Evolutionary conservation across 2,797 vertebrate genomes (phyloP).

Genomic region (Urosaurus nigricauda): DNA sequence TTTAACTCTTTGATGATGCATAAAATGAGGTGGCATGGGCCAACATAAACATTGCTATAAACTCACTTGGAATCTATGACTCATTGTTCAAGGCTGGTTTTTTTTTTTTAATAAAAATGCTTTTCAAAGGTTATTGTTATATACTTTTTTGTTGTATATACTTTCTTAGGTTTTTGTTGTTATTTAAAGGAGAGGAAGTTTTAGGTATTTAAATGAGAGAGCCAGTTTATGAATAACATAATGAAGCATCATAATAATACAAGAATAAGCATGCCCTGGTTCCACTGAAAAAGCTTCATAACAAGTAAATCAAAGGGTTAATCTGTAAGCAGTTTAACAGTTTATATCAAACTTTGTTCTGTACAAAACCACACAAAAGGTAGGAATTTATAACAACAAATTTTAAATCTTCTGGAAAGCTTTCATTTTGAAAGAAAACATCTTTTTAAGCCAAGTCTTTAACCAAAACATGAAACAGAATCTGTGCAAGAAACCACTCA

Average conservation of each 20-base stretch:
- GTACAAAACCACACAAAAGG: neutral
- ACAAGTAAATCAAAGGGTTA: neutral
- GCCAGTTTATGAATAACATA: neutral
- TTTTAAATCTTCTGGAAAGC: neutral
- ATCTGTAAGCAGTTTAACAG: neutral
- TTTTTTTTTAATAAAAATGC: neutral
- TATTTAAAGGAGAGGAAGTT: no score
- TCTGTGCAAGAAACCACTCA: slow-evolving; percentile 13
- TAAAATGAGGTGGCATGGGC: neutral
- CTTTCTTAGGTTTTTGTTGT: no score
- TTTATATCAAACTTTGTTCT: neutral
- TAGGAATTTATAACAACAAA: neutral
- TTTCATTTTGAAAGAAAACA: slow-evolving; percentile 34
- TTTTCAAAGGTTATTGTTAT: neutral
- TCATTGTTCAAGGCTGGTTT: neutral
- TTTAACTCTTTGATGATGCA: neutral
- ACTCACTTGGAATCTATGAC: neutral
- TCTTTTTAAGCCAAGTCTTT: neutral
- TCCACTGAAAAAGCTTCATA: neutral
- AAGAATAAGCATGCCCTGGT: neutral
- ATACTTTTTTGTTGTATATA: neutral
- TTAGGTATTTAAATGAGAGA: slow-evolving; percentile 17
- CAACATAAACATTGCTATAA: neutral
- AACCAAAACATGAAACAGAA: slow-evolving; percentile 20
- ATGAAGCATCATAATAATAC: neutral